Evolutionary conservation across 2,888 invertebrate species (phyloP).

Genomic region (Xestia ashworthii): DNA sequence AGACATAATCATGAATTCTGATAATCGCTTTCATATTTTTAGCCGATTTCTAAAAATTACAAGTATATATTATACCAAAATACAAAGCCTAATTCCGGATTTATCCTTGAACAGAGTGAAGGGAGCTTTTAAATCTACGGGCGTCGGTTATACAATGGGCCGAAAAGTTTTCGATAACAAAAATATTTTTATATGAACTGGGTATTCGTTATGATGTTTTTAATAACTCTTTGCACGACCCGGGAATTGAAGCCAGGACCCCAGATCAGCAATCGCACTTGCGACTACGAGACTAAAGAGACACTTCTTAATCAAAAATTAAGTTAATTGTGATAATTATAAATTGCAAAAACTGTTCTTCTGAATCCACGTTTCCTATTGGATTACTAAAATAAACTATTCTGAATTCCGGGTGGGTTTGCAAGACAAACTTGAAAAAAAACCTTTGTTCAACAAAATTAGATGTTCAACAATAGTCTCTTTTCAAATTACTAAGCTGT

Average conservation of each 20-base stretch:
- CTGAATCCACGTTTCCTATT: neutral
- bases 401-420: conserved; percentile 7
- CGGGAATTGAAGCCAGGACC: too few species aligned
- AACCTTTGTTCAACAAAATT: conserved; percentile 7
- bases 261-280: too few species aligned
- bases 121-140: neutral
- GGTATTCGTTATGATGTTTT: neutral
- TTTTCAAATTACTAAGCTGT: conserved; percentile 36
- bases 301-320: too few species aligned
- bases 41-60: too few species aligned
- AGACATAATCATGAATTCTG: too few species aligned
- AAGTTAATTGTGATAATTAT: neutral
- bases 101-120: neutral
- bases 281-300: too few species aligned
- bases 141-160: neutral
- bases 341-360: neutral
- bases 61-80: neutral
- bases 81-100: neutral
- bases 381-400: neutral
- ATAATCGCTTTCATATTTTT: too few species aligned
- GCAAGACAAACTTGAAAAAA: neutral
- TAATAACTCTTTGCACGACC: too few species aligned
- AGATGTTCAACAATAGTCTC: conserved; percentile 36
- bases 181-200: neutral
- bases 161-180: neutral